These are phyloP conservation scores for Serripes groenlandicus DNA, from an alignment of 2,888 invertebrate genomes.

Conservation along the genomic window DNA sequence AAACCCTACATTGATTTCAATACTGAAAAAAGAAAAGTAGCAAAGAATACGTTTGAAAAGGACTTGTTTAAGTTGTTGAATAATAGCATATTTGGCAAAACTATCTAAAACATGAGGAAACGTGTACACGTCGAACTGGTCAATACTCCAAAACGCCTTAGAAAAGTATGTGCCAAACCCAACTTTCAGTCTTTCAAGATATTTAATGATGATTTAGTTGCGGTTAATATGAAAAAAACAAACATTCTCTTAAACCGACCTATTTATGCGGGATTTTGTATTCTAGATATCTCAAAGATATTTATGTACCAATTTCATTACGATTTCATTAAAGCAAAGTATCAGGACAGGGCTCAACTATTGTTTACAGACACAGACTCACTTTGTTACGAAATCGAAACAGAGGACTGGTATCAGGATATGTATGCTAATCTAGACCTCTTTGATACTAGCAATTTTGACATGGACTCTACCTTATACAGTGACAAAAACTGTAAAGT, in stretches of 20 bases:
- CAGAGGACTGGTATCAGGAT: constrained; percentile 47
- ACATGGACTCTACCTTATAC: constrained; percentile 70
- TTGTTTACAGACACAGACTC: constrained; percentile 61
- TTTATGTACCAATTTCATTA: constrained; percentile 85
- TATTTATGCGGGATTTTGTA: constrained; percentile 36
- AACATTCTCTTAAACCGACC: constrained; percentile 36
- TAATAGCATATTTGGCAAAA: constrained; percentile 31
- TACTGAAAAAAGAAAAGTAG: constrained; percentile 24
- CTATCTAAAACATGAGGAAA: constrained; percentile 51
- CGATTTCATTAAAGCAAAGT: constrained; percentile 58
- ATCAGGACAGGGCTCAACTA: constrained; percentile 24
- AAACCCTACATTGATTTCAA: no score
- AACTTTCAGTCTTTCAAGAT: constrained; percentile 35
- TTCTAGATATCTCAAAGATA: constrained; percentile 83
- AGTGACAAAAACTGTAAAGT: constrained; percentile 75
- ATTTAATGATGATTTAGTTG: constrained; percentile 43
- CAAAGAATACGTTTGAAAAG: no score
- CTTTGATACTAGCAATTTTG: constrained; percentile 74
- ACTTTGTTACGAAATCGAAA: constrained; percentile 25
- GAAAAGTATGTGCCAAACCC: constrained; percentile 36
- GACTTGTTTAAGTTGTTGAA: constrained; percentile 38
- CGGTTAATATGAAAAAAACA: constrained; percentile 17
- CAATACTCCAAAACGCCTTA: constrained; percentile 24
- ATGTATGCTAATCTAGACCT: constrained; percentile 25
- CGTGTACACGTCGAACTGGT: constrained; percentile 41